Base-by-base conservation (phyloP, 2,888 invertebrate genomes). In the Aspidiotus destructor region DNA sequence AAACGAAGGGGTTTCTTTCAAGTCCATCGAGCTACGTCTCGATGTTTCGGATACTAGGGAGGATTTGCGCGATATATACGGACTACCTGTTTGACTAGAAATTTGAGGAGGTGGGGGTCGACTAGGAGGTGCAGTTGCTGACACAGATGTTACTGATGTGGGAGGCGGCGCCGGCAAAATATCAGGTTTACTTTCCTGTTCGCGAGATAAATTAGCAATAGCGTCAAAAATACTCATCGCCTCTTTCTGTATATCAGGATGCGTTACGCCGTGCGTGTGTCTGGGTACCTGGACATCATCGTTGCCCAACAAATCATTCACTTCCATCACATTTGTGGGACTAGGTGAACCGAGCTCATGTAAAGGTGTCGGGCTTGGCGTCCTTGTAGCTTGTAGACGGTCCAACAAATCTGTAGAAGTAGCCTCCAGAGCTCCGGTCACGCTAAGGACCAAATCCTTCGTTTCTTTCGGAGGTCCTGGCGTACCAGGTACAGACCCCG, bases 381-480 rank as follows among this genome's bases (percentile, higher is more conserved):
- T 89, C 72, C 92, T 83, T 0, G 91, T 92, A 7, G 86, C 89
- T 64, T 91, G 89, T 71, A 92, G 84, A 70, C 91, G 85, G 73
- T 91, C 89, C 69, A 92, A 78, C 65, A 93, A 79, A 75, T 90
- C 87, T 6, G 88, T 87, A 73, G 92, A 92, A 0, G 91, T 89
- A 62, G 89, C 89, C 75, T 93, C 91, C 85, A 92, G 85, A 69
- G 89, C 90, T 2, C 89, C 92, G 52, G 92, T 91, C 1, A 92
- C 92, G 44, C 88, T 89, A 73, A 88, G 82, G 61, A 92, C 86
- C 28, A 93, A 80, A 75, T 91, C 89, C 79, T 92, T 89, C 0
- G 92, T 92, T 77, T 89, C 88, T 71, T 86, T 84, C 0, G 87
- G 85, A 28, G 87, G 83, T 7, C 86, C 85, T 15, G 85, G 83